Evolutionary conservation across 2,888 invertebrate species (phyloP), one percentile per base, ranked within the genome.

Genomic region (Crepidodera aurea): DNA sequence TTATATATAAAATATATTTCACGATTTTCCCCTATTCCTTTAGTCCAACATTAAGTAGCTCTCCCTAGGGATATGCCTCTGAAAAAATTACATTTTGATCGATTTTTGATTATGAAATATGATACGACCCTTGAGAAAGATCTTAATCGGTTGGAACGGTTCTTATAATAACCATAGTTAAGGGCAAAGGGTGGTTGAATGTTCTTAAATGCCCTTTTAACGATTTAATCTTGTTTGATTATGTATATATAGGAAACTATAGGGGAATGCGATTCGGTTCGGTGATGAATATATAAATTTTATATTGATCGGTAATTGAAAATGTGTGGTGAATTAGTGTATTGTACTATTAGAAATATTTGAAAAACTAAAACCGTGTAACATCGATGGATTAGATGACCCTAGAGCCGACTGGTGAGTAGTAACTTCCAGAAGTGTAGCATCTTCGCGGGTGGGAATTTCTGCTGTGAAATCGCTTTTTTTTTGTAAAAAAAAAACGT

Each of bases 41-140:
- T 39, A 51, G 62, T 54, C 51, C 56, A 61, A 39, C 56, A 62
- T 68, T 68, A 66, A 46, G 46, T 46, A 61, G 65, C 55, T 58
- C 22, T 53, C 69, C 64, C 68, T 10, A 37, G 54, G 62, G 27
- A 25, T 51, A 19, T 32, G 13, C 62, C 40, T 39, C 50, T 50
- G 29, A 57, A 65, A 67, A 69, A 69, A 66, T 69, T 67, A 67
- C 68, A 37, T 65, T 66, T 60, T 69, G 65, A 69, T 68, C 69
- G 69, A 69, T 66, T 66, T 68, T 68, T 69, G 67, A 69, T 69
- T 69, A 68, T 60, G 65, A 66, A 68, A 69, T 66, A 66, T 66
- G 67, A 66, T 67, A 65, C 37, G 53, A 18, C 62, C 25, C 61
- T 60, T 51, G 63, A 59, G 66, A 56, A 55, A 59, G 64, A 62